These are phyloP conservation scores for Imbricaverruca yamaguchii DNA, from an alignment of 2,888 invertebrate genomes.

Conservation along the genomic window DNA sequence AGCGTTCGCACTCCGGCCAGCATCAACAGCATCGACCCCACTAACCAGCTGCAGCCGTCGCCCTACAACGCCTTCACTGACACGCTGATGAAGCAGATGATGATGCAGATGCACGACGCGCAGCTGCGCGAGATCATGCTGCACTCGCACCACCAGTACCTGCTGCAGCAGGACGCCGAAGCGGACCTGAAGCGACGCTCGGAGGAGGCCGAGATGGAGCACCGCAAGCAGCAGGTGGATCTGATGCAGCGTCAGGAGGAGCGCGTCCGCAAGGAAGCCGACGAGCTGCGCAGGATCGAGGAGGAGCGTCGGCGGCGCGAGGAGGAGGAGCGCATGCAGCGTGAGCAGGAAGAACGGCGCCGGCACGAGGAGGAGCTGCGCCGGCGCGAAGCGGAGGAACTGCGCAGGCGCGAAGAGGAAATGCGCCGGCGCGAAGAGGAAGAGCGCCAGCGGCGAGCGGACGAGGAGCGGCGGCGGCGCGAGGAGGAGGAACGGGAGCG, in stretches of 20 bases:
- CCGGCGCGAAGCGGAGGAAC: background rate
- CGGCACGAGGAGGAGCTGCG: background rate
- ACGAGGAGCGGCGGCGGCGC: background rate
- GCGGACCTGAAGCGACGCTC: background rate
- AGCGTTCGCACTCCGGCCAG: slow-evolving; percentile 12
- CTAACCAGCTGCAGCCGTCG: background rate
- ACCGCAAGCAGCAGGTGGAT: background rate
- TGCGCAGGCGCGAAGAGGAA: background rate
- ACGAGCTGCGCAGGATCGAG: background rate
- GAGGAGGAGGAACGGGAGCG: too few relatives aligned
- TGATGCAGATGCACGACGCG: background rate
- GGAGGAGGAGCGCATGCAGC: background rate
- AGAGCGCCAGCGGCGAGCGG: background rate
- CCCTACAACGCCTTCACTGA: background rate
- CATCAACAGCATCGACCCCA: slow-evolving; percentile 15
- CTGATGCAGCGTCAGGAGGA: background rate
- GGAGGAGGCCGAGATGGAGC: slow-evolving; percentile 4
- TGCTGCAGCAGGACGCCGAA: background rate
- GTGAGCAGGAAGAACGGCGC: background rate
- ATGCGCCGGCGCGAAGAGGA: background rate
- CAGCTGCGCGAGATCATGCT: background rate
- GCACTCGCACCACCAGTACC: background rate
- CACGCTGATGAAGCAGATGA: background rate
- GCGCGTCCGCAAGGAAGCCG: background rate
- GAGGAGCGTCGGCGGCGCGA: background rate